Evolutionary conservation across 2,797 vertebrate species (phyloP), one percentile per base, ranked within the genome.

Genomic region (Manis pentadactyla): DNA sequence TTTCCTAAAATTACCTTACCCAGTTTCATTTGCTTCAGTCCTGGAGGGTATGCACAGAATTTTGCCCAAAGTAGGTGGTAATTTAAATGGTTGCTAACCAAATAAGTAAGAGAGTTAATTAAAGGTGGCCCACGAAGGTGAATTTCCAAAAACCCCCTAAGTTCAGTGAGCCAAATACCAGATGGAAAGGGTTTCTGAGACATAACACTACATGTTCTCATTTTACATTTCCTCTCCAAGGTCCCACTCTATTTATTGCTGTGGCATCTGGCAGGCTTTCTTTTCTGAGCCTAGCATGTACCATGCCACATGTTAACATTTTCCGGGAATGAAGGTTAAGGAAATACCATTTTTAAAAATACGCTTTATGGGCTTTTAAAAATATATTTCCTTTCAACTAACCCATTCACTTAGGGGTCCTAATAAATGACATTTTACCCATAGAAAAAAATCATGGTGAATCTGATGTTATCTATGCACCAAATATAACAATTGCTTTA

Each of bases 261-360:
- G 79, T 90, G 86, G 83, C 95, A 96, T 94, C 94, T 96, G 96
- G 94, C 88, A 90, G n/a, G 64, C 68, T 93, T 78, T 69, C 79
- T 87, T 96, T 92, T 90, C 90, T 92, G 78, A 42, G 83, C 81
- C 91, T 79, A 55, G 81, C 55, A 21, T 91, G 93, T n/a, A 64
- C 57, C 83, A 57, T 49, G 88, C 66, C 5, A 2, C 79, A 81
- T 97, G 91, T 94, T 94, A 95, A 86, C 64, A 53, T 97, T 97
- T 97, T 94, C 93, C 97, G 97, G 94, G 96, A 95, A 94, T 61
- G 59, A 96, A 96, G 96, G 64, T 93, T 84, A 96, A 96, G 94
- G 97, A 97, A 98, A 96, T 97, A 95, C 84, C 73, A 34, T 87
- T 88, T 93, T 95, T 95, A 97, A 98, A 97, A 97, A 95, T 97